Base-by-base conservation (phyloP, 2,888 invertebrate genomes). In the Harpalus rufipes region DNA sequence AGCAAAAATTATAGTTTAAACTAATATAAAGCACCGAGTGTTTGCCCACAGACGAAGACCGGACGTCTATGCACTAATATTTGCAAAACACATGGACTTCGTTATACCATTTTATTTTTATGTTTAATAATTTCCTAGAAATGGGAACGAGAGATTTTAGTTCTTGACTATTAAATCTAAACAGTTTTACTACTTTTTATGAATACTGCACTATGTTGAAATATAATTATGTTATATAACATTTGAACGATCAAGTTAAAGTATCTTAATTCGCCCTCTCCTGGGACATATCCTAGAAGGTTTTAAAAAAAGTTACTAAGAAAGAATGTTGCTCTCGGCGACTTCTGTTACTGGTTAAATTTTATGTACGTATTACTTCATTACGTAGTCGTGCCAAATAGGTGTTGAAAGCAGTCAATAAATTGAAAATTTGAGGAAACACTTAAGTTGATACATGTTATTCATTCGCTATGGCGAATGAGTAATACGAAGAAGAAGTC, bases 401-500 rank as follows among this genome's bases (percentile, higher is more conserved):
- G 18, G 12, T 63, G 25, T 21, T 63, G 6, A 63, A 63, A 63
- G 25, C 12, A 8, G 21, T 12, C 10, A 21, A 7, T 25, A 63
- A 21, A 63, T 59, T 59, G 59, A 59, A 59, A 59, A 59, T 63
- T 63, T 25, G 10, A 63, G 7, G 12, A 63, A 63, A 63, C 25
- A 12, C 25, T 63, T 61, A 32, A 39, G 39, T 39, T n/a, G 39
- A 68, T 32, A 68, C 68, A 25, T 68, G 39, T 12, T 68, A 68
- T 68, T 68, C 68, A n/a, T 63, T 21, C 7, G 39, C 39, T 14
- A 44, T 51, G 18, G 16, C 59, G 76, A 61, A 74, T 74, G 39
- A 58, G 58, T 56, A 39, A 74, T 74, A 41, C 14, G 76, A 84
- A 78, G 51, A 61, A 74, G 58, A 56, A 78, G 84, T 78, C 78